Conservation (phyloP, 1,140 invertebrate genomes). For the Batillaria attramentaria region DNA sequence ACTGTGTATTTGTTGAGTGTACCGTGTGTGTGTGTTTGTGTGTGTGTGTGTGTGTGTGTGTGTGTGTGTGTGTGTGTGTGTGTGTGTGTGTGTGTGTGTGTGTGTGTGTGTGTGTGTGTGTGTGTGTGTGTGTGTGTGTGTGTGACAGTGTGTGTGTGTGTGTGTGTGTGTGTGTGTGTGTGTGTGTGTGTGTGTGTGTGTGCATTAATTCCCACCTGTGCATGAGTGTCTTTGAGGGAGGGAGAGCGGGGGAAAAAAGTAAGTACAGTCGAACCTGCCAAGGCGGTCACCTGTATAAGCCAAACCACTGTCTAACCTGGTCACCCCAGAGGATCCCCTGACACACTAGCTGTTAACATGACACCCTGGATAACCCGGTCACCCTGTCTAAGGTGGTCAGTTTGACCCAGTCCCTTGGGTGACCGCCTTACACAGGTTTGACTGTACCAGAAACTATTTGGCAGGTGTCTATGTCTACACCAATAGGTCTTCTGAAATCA, state of each 20-base stretch:
- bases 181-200: constrained; percentile 6
- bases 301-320: neutral
- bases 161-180: constrained; percentile 16
- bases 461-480: too few species aligned
- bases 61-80: constrained; percentile 2
- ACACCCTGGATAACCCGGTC: neutral
- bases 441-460: too few species aligned
- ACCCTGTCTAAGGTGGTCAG: neutral
- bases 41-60: neutral
- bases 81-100: neutral
- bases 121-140: neutral
- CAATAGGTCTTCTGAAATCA: too few species aligned
- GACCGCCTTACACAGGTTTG: too few species aligned
- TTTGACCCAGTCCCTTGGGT: too few species aligned
- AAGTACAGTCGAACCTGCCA: too few species aligned
- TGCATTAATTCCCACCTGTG: neutral
- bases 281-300: too few species aligned
- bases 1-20: constrained; percentile 2
- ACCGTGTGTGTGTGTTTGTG: neutral
- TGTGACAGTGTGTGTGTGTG: constrained; percentile 14
- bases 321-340: neutral
- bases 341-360: neutral
- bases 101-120: neutral
- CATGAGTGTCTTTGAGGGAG: neutral
- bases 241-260: too few species aligned